Conservation (phyloP, 2,888 invertebrate genomes). For the Neelides folsomi region DNA sequence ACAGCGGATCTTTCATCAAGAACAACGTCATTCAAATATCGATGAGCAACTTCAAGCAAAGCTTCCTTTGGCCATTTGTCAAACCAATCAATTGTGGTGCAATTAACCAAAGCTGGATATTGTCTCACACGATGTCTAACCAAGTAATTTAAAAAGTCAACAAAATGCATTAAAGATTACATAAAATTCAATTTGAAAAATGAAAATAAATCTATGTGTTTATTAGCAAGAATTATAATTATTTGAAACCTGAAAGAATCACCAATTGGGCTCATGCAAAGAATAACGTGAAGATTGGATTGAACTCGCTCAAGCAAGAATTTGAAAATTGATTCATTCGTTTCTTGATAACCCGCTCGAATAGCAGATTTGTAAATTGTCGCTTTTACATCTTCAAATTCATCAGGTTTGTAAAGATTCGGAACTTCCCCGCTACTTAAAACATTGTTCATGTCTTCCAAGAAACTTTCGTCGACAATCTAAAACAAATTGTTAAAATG, state of each 20-base stretch:
- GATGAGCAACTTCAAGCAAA: constrained; percentile 73
- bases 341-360: constrained; percentile 46
- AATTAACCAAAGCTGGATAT: constrained; percentile 75
- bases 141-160: not conserved
- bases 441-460: constrained; percentile 79
- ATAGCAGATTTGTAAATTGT: constrained; percentile 47
- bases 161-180: not conserved
- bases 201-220: not conserved
- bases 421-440: constrained; percentile 76
- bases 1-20: constrained; percentile 43
- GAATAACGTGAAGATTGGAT: constrained; percentile 60
- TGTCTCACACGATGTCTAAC: constrained; percentile 63
- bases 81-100: constrained; percentile 82
- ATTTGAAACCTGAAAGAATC: constrained; percentile 50
- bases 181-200: not conserved
- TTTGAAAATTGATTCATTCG: constrained; percentile 55
- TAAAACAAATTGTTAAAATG: constrained; percentile 21
- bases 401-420: constrained; percentile 73
- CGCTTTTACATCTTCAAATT: constrained; percentile 66
- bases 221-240: not conserved
- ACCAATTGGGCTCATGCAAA: constrained; percentile 81
- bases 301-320: constrained; percentile 66
- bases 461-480: constrained; percentile 65
- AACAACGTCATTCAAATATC: constrained; percentile 59
- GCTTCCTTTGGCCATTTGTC: constrained; percentile 78